phyloP scores from a whole-genome alignment of 2,797 vertebrate genomes.

The Pseudotriccus pelzelni region DNA sequence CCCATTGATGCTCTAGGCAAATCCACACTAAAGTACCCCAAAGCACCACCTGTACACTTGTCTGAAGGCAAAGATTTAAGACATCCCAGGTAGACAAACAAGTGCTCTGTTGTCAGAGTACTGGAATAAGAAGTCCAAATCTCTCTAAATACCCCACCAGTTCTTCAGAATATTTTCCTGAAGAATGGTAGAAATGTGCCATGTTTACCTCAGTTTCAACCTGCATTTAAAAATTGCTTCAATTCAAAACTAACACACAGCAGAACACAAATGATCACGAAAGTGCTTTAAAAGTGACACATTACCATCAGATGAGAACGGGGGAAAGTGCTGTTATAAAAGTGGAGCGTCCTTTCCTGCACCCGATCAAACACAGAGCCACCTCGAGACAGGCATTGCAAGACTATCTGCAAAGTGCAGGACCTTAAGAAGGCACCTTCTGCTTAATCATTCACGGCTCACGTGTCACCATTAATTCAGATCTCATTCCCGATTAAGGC shows the following conservation, averaged over 20 bases:
- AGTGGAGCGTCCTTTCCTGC: neutral
- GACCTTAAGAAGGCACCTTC: neutral
- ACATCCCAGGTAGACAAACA: neutral
- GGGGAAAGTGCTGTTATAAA: neutral
- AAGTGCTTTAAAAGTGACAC: neutral
- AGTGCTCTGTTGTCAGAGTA: neutral
- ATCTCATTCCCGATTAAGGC: neutral
- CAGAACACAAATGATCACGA: neutral
- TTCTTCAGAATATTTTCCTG: neutral
- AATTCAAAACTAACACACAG: neutral
- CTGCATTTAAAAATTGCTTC: neutral
- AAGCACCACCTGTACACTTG: neutral
- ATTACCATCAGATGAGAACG: neutral
- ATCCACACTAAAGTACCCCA: neutral
- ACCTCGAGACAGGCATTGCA: neutral
- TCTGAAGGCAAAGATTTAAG: neutral
- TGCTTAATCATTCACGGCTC: conserved; percentile 15
- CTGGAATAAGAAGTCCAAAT: neutral
- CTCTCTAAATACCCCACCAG: neutral
- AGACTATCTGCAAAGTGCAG: neutral
- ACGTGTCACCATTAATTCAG: conserved; percentile 5
- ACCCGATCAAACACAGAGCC: neutral
- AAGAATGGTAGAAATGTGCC: neutral
- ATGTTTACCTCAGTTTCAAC: neutral
- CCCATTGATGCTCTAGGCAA: neutral